Base-by-base conservation (phyloP, 2,888 invertebrate genomes). In the Myopa testacea region DNA sequence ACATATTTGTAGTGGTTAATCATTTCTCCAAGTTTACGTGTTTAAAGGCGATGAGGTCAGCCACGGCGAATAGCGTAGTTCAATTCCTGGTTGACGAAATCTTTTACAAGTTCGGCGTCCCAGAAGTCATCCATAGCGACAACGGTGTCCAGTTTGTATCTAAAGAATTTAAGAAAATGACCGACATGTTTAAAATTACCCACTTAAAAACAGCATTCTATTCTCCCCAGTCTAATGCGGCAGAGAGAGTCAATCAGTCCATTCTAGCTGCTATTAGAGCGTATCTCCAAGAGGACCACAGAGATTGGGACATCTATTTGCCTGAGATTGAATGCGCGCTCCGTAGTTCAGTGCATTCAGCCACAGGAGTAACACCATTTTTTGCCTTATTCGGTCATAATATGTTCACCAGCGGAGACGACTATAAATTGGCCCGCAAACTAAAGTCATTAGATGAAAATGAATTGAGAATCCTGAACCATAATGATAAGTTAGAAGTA, bases 191-290 rank as follows among this genome's bases (percentile, higher is more conserved):
- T 65, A 74, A 79, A 16, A 76, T 81, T 8, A 71, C 68, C n/a
- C 73, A 82, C 4, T n/a, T 73, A 1, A 83, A 78, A 67, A 85
- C 81, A 38, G 81, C 83, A 0, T 70, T 78, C 3, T 87, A 87
- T 74, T 84, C 85, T 16, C 85, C 86, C 0, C 87, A 87, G 79
- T 79, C 80, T 0, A 88, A 87, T 78, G 85, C 85, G 4, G 84
- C 85, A 0, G 87, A 88, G 75, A 77, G 85, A 0, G 82, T 84
- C 0, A 87, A 87, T 75, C 78, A 83, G 40, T 83, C 84, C 0
- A 74, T 87, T 0, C 82, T 84, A 7, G 83, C 85, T 0, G 84
- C 84, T 67, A 83, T 88, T 5, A 60, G 81, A 34, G 38, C 79
- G 0, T 78, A 80, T 55, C 10, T 81, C 0, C 69, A 80, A 10